Evolutionary conservation across 2,113 vertebrate genomes (phyloP), one percentile per base, ranked within the genome.

Genomic region (Megaceryle maxima): DNA sequence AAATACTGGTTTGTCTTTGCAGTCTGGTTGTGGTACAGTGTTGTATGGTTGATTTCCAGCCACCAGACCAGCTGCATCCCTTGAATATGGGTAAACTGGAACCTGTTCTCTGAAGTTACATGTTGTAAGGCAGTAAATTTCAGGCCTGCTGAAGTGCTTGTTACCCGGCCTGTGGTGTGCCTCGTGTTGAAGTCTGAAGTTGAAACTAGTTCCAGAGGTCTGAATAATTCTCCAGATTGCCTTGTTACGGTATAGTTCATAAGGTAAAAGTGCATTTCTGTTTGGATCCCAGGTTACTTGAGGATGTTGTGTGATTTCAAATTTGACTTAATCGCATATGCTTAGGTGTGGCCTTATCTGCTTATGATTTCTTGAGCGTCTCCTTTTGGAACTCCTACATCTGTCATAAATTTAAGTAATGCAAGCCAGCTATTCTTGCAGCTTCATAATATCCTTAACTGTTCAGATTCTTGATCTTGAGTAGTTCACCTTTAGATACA

Each of bases 211-310:
- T 80, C 46, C 53, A 28, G 37, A 48, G 78, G 17, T 55, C 28
- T 50, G 57, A 92, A 63, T 76, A 67, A 88, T 56, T 50, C 68
- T 88, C 43, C 41, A 57, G 3, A 26, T 59, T n/a, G 21, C 44
- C 37, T 68, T 69, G 24, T 31, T 69, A 50, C 4, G 5, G 4
- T 15, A 1, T 33, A 43, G 70, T 85, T 89, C 44, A 14, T 76
- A 64, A 53, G 33, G 56, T 92, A 35, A 93, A 95, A 93, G 66
- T 79, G 41, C 78, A n/a, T 88, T 92, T 62, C 24, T 87, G 5
- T 74, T 81, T 84, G 51, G 46, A 67, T 87, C 16, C 26, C 24
- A 31, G 24, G 69, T 83, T 56, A 37, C 25, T 51, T n/a, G 74
- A 75, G 29, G 41, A 55, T 72, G 39, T 80, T 83, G 57, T 0